These are phyloP conservation scores for Incurvaria masculella DNA, from an alignment of 2,888 invertebrate genomes.

Conservation along the genomic window DNA sequence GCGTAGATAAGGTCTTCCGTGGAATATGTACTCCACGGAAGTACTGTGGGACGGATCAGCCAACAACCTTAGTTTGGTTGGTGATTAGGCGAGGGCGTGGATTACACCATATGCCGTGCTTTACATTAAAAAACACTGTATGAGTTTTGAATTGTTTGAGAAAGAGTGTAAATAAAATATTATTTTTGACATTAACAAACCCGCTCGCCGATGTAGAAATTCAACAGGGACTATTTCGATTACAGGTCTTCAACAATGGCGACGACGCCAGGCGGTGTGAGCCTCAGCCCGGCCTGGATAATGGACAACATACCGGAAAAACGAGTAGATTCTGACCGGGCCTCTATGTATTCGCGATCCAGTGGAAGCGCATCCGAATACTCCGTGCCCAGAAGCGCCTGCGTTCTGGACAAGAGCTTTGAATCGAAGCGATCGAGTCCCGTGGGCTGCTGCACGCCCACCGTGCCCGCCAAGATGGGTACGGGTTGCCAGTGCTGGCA, in stretches of 20 bases:
- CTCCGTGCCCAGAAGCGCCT: conserved; percentile 52
- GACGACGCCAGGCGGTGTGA: conserved; percentile 40
- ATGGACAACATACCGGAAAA: conserved; percentile 53
- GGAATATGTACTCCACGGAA: too few species aligned
- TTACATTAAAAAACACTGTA: too few species aligned
- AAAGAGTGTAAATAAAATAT: too few species aligned
- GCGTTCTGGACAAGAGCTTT: conserved; percentile 48
- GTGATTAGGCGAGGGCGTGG: too few species aligned
- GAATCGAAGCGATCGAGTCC: conserved; percentile 43
- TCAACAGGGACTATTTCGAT: too few species aligned
- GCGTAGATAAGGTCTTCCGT: too few species aligned
- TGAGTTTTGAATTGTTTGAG: too few species aligned
- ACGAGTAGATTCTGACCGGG: conserved; percentile 55
- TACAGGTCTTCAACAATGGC: conserved; percentile 58
- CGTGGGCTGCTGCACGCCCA: conserved; percentile 49
- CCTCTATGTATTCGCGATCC: conserved; percentile 64
- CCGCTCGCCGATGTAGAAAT: too few species aligned
- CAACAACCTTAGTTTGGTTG: too few species aligned
- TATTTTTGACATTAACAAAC: too few species aligned
- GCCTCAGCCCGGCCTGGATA: conserved; percentile 56
- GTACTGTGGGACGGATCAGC: too few species aligned
- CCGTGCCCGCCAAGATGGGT: conserved; percentile 55
- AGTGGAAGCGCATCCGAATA: conserved; percentile 66
- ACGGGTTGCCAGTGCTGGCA: conserved; percentile 42
- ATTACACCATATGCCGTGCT: too few species aligned